A percentile compares a stretch with the other conserved stretches of the same genome.
These are phyloP conservation scores for Brachynemurus nebulosus DNA, from an alignment of 2,888 invertebrate genomes.

Conservation along the genomic window DNA sequence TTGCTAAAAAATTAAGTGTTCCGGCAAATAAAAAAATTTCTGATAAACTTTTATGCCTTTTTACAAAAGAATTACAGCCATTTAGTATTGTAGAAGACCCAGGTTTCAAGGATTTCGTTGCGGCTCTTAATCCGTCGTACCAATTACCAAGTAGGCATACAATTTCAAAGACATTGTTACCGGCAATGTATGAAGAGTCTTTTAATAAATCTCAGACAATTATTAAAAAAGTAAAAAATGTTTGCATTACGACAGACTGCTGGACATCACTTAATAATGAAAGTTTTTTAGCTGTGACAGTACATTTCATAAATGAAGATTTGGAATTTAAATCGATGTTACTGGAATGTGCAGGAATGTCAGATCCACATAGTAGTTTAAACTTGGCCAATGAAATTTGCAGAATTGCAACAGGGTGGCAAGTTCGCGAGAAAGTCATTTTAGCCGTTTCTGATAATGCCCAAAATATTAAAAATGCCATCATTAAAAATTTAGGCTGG, in stretches of 20 bases:
- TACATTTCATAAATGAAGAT: not conserved
- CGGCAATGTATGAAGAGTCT: not conserved
- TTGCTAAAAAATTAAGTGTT: no score
- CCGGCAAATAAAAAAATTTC: no score
- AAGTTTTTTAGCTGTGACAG: not conserved
- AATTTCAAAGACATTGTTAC: not conserved
- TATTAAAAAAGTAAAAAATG: not conserved
- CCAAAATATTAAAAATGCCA: not conserved
- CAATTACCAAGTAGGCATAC: constrained; percentile 1
- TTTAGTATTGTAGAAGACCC: not conserved
- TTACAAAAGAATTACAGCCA: not conserved
- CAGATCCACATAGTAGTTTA: not conserved
- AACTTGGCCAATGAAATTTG: not conserved
- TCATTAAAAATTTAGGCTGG: constrained; percentile 1
- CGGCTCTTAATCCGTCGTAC: not conserved
- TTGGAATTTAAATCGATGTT: not conserved
- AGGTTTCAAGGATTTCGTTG: not conserved
- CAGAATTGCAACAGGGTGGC: not conserved
- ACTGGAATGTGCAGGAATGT: not conserved
- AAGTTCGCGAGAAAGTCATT: not conserved
- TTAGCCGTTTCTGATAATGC: not conserved
- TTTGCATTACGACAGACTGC: constrained; percentile 2
- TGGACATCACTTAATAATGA: constrained; percentile 2
- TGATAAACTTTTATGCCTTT: no score
- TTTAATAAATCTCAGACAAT: not conserved